Evolutionary conservation across 2,797 vertebrate species (phyloP).

Genomic region (Eremophila alpestris): DNA sequence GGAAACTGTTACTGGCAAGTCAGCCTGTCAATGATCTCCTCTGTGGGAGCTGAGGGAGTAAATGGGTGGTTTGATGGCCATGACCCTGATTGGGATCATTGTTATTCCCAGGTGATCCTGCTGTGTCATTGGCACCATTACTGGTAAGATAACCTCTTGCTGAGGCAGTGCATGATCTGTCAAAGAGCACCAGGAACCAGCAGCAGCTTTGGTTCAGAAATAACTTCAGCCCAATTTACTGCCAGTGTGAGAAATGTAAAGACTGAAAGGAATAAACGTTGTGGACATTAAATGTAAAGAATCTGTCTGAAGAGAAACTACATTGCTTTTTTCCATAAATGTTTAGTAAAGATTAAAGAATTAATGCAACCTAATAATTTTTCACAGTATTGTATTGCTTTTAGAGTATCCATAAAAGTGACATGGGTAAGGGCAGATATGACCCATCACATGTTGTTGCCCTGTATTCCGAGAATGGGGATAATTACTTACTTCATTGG

Average conservation of each 20-base stretch:
- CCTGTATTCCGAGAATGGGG: fast-evolving
- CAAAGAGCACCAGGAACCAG: background rate
- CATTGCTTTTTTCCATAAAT: background rate
- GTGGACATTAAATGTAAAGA: background rate
- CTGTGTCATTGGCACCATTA: background rate
- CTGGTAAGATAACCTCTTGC: background rate
- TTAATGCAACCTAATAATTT: background rate
- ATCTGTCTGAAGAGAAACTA: background rate
- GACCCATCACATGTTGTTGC: background rate
- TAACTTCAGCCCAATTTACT: background rate
- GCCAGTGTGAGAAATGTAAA: background rate
- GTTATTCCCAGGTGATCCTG: background rate
- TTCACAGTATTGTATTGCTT: background rate
- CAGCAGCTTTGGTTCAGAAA: background rate
- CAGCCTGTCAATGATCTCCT: background rate
- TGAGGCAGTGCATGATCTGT: background rate
- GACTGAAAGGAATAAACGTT: background rate
- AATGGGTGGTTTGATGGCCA: background rate
- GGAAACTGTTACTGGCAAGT: background rate
- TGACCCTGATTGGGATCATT: background rate
- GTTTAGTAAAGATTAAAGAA: background rate
- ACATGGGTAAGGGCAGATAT: fast-evolving
- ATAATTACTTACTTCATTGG: background rate
- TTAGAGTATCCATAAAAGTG: background rate
- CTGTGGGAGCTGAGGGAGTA: background rate